Base-by-base conservation (phyloP, 2,113 vertebrate genomes). In the Hystrix cristata region DNA sequence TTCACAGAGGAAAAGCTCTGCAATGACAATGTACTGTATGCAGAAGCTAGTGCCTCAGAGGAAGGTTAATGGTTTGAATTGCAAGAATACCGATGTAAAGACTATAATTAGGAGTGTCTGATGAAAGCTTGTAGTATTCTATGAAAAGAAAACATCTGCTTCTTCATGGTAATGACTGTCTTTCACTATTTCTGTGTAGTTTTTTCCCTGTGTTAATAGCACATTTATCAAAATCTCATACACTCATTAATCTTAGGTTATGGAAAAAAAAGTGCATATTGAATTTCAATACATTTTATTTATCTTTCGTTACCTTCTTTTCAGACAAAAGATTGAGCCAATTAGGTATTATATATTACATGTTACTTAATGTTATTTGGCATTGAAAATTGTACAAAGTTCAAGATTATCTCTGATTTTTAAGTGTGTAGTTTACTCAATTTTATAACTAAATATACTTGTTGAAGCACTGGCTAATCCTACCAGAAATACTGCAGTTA, bases 71-170 rank as follows among this genome's bases (percentile, higher is more conserved):
- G 95, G 86, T 60, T 96, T 97, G 79, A 94, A 94, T 90, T 96
- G 90, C 79, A 94, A 92, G 87, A 97, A 95, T 23, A 13, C 69
- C 96, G 71, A 55, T 62, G 51, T 51, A 80, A 87, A 97, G 67
- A 13, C 82, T 98, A 8, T 96, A 98, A 98, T 98, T 97, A 97
- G 92, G 89, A 96, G 53, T 5, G 43, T 95, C 96, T 98, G 90
- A 95, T 98, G 95, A 97, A 95, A 97, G 76, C 87, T 91, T 90
- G 60, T 25, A 67, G 31, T 91, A 71, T 87, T 71, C 91, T 13
- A 94, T n/a, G 87, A 96, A 97, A 96, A 96, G 84, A 98, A 97
- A 98, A 97, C 95, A 98, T 98, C 98, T 98, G 95, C 95, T 94
- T 89, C 74, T 91, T 97, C 87, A 46, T 15, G 51, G 19, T 87